Base-by-base conservation (phyloP, 1,140 invertebrate genomes). In the Lepidurus packardi region DNA sequence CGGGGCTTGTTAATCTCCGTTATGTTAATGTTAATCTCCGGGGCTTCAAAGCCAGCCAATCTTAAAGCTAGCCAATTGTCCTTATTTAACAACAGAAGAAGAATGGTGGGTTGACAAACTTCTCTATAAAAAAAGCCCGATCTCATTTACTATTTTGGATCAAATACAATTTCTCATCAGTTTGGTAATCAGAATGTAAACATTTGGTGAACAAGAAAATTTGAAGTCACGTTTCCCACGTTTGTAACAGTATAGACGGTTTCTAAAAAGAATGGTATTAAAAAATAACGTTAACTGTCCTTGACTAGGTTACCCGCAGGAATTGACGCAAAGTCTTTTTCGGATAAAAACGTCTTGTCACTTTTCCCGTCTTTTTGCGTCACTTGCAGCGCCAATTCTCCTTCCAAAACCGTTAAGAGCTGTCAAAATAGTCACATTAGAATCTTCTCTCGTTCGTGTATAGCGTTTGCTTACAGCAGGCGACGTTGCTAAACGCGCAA, bases 91-190 rank as follows among this genome's bases (percentile, higher is more conserved):
- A n/a, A 24, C 25, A 47, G 16, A 45, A 53, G 76, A 77, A 53
- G 76, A 77, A 16, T 77, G 76, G 76, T 77, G 76, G 76, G 42
- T 77, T 47, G 76, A 77, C 42, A 65, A 77, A 21, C 13, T 77
- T 4, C 42, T 77, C 3, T 77, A 53, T 24, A 42, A 24, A 21
- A 21, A 45, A 24, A 42, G 76, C 10, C 25, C 45, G n/a, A 45
- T 45, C 43, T 5, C 45, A 25, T 47, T 77, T 77, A 24, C 45
- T 77, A 13, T 24, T 77, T 45, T 77, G 76, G 76, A 47, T 47
- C 41, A 77, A n/a, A n/a, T n/a, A n/a, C n/a, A n/a, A n/a, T n/a
- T n/a, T n/a, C n/a, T n/a, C n/a, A n/a, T n/a, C n/a, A n/a, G n/a
- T n/a, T n/a, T n/a, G 34, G 2, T 34, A 34, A 34, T 34, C 34